A percentile compares a stretch with the other conserved stretches of the same genome.
Conservation (phyloP, 2,888 invertebrate genomes). For the Drosophila cyrtoloma region DNA sequence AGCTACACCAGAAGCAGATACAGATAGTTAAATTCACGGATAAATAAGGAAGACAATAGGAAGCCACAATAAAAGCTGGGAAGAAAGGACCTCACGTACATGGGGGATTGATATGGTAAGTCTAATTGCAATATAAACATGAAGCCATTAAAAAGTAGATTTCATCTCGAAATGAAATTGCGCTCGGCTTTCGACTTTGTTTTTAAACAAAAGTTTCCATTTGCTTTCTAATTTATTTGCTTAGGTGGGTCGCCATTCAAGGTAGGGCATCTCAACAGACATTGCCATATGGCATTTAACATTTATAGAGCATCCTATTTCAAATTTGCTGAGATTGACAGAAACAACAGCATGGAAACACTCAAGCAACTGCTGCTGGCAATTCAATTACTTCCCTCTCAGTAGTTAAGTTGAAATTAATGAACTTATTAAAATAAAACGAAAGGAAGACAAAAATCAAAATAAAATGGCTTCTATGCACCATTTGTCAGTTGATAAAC, state of each 20-base stretch:
- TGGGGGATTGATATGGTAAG: slow-evolving; percentile 21
- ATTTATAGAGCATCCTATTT: slow-evolving; percentile 45
- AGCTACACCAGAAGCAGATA: slow-evolving; percentile 9
- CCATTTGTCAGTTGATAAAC: background rate
- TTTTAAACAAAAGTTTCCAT: slow-evolving; percentile 52
- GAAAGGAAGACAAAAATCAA: background rate
- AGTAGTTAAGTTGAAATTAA: slow-evolving; percentile 7
- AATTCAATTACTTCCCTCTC: slow-evolving; percentile 25
- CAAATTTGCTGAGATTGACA: slow-evolving; percentile 16
- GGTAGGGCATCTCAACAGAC: slow-evolving; percentile 37
- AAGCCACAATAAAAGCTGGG: background rate
- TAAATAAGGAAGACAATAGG: background rate
- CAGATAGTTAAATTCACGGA: slow-evolving; percentile 4
- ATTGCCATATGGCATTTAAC: slow-evolving; percentile 56
- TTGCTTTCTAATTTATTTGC: slow-evolving; percentile 29
- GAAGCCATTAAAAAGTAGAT: slow-evolving; percentile 58
- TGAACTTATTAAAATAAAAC: background rate
- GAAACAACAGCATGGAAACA: background rate
- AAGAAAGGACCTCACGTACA: background rate
- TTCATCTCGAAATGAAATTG: slow-evolving; percentile 54
- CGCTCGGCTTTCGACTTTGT: slow-evolving; percentile 36
- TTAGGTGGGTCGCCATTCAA: slow-evolving; percentile 15
- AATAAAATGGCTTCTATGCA: background rate
- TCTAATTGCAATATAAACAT: slow-evolving; percentile 62
- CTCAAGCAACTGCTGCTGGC: slow-evolving; percentile 10